phyloP scores from a whole-genome alignment of 1,140 invertebrate genomes.

The Neodiprion fabricii region DNA sequence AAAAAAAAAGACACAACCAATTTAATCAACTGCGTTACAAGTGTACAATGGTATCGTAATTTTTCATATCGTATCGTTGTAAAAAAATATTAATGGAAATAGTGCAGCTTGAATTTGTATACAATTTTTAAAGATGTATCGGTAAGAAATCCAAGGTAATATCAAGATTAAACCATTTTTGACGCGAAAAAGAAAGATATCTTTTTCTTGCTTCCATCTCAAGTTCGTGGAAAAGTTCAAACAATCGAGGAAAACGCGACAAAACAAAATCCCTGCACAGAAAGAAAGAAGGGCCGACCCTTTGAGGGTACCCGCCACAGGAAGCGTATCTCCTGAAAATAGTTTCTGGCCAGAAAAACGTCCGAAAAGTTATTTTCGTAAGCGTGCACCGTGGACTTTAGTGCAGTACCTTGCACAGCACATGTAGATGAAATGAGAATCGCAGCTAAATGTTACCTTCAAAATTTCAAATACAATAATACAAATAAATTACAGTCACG shows the following conservation, averaged over 20 bases:
- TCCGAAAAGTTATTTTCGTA: neutral
- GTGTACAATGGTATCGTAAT: neutral
- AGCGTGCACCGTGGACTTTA: too few species aligned
- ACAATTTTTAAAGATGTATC: neutral
- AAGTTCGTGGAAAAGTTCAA: too few species aligned
- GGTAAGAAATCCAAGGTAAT: neutral
- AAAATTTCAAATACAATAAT: too few species aligned
- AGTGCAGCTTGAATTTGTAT: neutral
- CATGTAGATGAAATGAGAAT: too few species aligned
- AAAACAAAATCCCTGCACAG: neutral
- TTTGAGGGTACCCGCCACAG: neutral
- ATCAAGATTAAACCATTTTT: neutral
- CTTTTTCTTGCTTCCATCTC: too few species aligned
- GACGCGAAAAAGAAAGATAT: too few species aligned
- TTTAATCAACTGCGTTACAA: constrained; percentile 4
- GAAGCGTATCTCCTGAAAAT: constrained; percentile 1
- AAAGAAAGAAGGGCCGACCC: neutral
- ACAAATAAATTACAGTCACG: too few species aligned
- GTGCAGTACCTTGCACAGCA: too few species aligned
- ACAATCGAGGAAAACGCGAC: too few species aligned
- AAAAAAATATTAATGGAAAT: neutral
- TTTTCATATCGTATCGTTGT: neutral
- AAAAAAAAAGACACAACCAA: constrained; percentile 25
- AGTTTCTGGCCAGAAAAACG: neutral
- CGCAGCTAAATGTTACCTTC: too few species aligned